Evolutionary conservation across 2,888 invertebrate species (phyloP).

Genomic region (Eilema caniola): DNA sequence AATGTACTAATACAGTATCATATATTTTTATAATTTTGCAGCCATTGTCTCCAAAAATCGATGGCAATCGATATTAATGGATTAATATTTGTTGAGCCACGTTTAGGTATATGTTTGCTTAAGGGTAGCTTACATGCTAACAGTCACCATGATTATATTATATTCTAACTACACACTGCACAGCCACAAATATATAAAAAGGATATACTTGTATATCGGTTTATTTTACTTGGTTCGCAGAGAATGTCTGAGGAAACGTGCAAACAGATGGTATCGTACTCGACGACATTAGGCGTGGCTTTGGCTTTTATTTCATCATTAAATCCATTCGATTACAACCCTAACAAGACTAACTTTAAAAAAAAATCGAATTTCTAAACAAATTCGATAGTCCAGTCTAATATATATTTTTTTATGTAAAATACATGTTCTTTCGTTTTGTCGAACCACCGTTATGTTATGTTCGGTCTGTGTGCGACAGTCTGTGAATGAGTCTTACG

Average conservation of each 20-base stretch:
- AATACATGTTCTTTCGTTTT: constrained; percentile 64
- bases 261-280: constrained; percentile 92
- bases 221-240: constrained; percentile 90
- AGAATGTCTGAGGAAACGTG: constrained; percentile 94
- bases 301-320: constrained; percentile 83
- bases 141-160: constrained; percentile 50
- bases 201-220: constrained; percentile 68
- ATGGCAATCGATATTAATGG: constrained; percentile 11
- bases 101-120: constrained; percentile 46
- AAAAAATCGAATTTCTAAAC: constrained; percentile 72
- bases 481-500: constrained; percentile 72
- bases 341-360: constrained; percentile 83
- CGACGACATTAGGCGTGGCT: constrained; percentile 84
- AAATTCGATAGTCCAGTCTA: constrained; percentile 68
- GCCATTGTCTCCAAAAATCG: constrained; percentile 16
- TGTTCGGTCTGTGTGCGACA: constrained; percentile 82
- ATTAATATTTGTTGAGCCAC: constrained; percentile 29
- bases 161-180: constrained; percentile 61
- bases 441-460: constrained; percentile 75
- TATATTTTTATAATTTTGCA: constrained; percentile 20
- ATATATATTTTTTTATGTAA: constrained; percentile 58
- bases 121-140: constrained; percentile 56
- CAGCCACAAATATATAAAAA: constrained; percentile 52
- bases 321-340: constrained; percentile 80
- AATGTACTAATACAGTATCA: constrained; percentile 43